Evolutionary conservation across 2,797 vertebrate species (phyloP), one percentile per base, ranked within the genome.

Genomic region (Phrynocephalus vlangalii): DNA sequence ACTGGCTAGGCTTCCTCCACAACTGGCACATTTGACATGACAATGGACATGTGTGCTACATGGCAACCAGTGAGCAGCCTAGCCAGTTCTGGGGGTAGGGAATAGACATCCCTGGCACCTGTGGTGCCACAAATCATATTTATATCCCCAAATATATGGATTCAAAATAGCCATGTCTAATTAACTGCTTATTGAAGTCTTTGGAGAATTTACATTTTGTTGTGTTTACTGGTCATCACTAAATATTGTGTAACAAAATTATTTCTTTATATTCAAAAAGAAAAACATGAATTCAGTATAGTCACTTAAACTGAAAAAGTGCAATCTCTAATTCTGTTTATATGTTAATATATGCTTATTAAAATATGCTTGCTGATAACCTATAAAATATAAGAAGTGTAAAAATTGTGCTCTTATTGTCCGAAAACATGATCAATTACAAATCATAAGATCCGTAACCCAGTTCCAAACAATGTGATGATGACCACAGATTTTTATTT

Each of bases 381-480:
- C 30, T 78, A 84, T 87, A 26, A 85, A 52, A 76, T 81, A 5
- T 66, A 89, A n/a, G 2, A 6, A 18, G 2, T n/a, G 60, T 26
- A 50, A 82, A 60, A 48, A 82, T 4, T 7, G 33, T 81, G 38
- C 26, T 33, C 66, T 79, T 48, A 72, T 63, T 66, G 52, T 83
- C 71, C 18, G 67, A 88, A 24, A 87, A 83, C 76, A 20, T 1
- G 67, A 28, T 73, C 66, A 83, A 1, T 1, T 71, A 86, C 33
- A 84, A 0, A 0, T 83, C 77, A 9, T 10, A 94, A 90, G 33
- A 48, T 92, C 90, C 72, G 91, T 83, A 16, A 48, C 8, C 82
- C 84, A 84, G n/a, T 84, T 83, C 26, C 92, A 75, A 73, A 13
- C n/a, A 86, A 50, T 95, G 95, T 94, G 94, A 95, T 95, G 86